These are phyloP conservation scores for Acomys russatus DNA, from an alignment of 2,797 vertebrate genomes.

Conservation along the genomic window DNA sequence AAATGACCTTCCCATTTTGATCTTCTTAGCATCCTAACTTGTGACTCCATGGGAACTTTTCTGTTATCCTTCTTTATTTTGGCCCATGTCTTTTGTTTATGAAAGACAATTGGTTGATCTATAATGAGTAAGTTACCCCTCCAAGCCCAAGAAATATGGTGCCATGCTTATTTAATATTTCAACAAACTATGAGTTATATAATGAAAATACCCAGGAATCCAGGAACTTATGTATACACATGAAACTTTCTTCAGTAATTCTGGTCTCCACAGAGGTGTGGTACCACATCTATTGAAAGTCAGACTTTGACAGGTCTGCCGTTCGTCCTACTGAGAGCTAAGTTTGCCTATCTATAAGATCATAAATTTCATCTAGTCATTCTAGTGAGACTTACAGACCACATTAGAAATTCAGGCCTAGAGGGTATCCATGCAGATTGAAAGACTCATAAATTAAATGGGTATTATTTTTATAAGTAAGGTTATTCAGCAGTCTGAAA, in stretches of 20 bases:
- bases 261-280: background rate
- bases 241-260: background rate
- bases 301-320: background rate
- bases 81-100: background rate
- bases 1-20: background rate
- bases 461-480: background rate
- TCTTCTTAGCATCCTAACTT: background rate
- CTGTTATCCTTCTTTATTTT: background rate
- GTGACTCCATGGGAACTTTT: background rate
- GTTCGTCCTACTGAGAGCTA: background rate
- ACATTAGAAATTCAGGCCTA: background rate
- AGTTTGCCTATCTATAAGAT: background rate
- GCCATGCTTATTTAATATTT: background rate
- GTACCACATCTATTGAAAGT: background rate
- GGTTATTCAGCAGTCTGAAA: background rate
- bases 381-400: background rate
- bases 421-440: background rate
- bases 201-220: background rate
- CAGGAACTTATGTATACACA: background rate
- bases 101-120: slow-evolving; percentile 2
- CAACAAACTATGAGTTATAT: background rate
- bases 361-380: background rate
- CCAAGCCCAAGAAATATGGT: background rate
- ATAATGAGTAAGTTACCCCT: background rate
- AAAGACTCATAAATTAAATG: background rate